Conservation (phyloP, 2,797 vertebrate species). For the Ctenopoma multispine region DNA sequence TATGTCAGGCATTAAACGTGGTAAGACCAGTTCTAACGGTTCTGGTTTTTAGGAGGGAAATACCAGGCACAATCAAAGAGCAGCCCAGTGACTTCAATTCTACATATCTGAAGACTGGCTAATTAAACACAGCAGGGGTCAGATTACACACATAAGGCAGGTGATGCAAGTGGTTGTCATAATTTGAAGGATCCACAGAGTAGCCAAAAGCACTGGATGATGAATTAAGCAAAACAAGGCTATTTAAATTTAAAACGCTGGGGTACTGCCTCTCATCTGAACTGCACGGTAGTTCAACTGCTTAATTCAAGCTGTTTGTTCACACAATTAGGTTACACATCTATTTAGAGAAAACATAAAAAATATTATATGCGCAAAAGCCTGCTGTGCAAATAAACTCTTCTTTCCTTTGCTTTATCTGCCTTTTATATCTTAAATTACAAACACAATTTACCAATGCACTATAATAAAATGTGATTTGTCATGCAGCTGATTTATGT, state of each 20-base stretch:
- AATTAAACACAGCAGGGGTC: conserved; percentile 69
- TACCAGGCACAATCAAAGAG: conserved; percentile 47
- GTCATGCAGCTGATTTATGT: conserved; percentile 40
- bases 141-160: conserved; percentile 65
- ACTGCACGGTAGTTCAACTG: conserved; percentile 31
- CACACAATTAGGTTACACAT: conserved; percentile 30
- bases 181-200: conserved; percentile 45
- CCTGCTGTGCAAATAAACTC: not conserved
- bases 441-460: conserved; percentile 3
- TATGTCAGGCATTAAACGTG: conserved; percentile 42
- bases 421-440: conserved; percentile 2
- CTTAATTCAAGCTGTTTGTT: conserved; percentile 36
- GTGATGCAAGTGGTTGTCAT: conserved; percentile 72
- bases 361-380: conserved; percentile 18
- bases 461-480: conserved; percentile 33
- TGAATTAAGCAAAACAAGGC: conserved; percentile 47
- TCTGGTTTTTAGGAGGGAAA: conserved; percentile 25
- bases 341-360: conserved; percentile 14
- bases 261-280: conserved; percentile 26
- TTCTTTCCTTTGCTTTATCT: conserved; percentile 11
- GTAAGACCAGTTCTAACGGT: conserved; percentile 42
- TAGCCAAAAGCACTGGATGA: conserved; percentile 51
- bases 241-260: conserved; percentile 42
- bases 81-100: conserved; percentile 42
- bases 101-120: conserved; percentile 45